Base-by-base conservation (phyloP, 2,113 vertebrate species). In the Rhodinocichla rosea region DNA sequence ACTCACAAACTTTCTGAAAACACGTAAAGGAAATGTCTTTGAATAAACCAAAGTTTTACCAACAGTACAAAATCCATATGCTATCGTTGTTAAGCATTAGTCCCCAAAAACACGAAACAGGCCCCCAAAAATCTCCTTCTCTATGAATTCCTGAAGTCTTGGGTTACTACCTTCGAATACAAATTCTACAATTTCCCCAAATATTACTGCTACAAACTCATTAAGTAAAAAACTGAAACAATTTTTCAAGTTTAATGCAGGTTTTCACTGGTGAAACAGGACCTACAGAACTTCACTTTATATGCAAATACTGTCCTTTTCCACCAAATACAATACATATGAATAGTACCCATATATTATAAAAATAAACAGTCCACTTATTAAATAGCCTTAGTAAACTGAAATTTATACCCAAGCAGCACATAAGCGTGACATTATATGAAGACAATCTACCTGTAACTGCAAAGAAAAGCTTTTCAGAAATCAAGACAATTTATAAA, bases 1-100 rank as follows among this genome's bases (percentile, higher is more conserved):
- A 83, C 6, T 11, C 2, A 65, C 2, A 23, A 92, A 90, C 69
- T 84, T 84, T 63, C 47, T 49, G 15, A 30, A 49, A 75, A 71
- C 37, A 57, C 0, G 0, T 5, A 26, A 19, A n/a, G 17, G 6
- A 53, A 19, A 9, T 8, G 14, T 30, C 23, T 64, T 86, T 28
- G 1, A 3, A 62, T 28, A 68, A 70, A 32, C 2, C 1, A 6
- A 47, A 56, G 19, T 32, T 45, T 45, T 32, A 52, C 30, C 15
- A 23, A 47, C 35, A 40, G 15, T 23, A 83, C 21, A 76, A 82
- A 81, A 33, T 1, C 1, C 1, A 19, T 32, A 50, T 21, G 53
- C 35, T 55, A 19, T 11, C 8, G 1, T 16, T 24, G 24, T 20
- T 30, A 57, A 39, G 24, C 3, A 8, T 62, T 11, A 76, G 22